These are phyloP conservation scores for Melanchra persicariae DNA, from an alignment of 2,888 invertebrate genomes.

Conservation along the genomic window DNA sequence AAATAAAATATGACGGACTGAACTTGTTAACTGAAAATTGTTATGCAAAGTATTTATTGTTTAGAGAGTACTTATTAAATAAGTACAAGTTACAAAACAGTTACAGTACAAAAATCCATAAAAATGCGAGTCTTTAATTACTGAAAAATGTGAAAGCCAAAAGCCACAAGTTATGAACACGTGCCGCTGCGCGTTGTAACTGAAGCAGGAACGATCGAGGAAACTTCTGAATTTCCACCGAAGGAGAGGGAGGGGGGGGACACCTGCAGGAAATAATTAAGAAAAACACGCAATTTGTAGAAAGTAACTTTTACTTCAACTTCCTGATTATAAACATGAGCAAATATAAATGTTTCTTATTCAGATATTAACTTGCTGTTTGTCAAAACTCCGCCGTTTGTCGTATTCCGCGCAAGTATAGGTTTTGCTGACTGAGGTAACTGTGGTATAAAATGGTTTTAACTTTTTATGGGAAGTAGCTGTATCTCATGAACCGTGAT, in stretches of 20 bases:
- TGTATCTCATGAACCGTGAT: no score
- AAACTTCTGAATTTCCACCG: conserved; percentile 5
- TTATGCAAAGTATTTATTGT: no score
- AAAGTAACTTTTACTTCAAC: conserved; percentile 1
- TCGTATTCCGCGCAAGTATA: no score
- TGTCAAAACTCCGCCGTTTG: no score
- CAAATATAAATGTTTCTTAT: neutral
- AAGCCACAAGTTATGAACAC: conserved; percentile 20
- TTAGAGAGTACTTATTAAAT: neutral
- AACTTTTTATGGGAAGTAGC: no score
- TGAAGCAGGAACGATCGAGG: conserved; percentile 4
- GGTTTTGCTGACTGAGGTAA: no score
- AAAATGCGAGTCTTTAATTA: neutral
- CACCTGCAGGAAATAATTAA: conserved; percentile 7
- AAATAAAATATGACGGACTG: neutral
- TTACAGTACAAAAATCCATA: no score
- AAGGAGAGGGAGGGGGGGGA: neutral
- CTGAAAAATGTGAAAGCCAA: neutral
- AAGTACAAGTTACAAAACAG: neutral
- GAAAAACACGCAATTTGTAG: conserved; percentile 30
- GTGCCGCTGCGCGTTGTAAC: conserved; percentile 34
- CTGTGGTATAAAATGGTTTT: no score
- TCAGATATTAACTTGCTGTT: neutral
- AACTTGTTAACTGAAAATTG: neutral
- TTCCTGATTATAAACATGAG: conserved; percentile 1